Evolutionary conservation across 2,888 invertebrate genomes (phyloP).

Genomic region (Leptinotarsa haldemani): DNA sequence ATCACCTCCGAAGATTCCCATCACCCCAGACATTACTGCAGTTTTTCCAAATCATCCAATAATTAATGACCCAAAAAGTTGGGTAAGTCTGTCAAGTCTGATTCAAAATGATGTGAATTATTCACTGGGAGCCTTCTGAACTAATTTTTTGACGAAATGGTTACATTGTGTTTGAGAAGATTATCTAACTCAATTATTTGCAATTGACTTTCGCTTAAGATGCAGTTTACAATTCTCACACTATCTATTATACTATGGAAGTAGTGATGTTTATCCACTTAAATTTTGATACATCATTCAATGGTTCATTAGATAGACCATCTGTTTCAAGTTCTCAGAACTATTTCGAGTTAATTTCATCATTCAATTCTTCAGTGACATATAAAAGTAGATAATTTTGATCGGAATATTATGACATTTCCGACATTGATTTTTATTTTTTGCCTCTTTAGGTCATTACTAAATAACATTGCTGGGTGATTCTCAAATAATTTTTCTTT

Average conservation of each 20-base stretch:
- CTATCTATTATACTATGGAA: not conserved
- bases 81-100: slow-evolving; percentile 34
- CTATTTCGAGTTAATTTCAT: too few relatives aligned
- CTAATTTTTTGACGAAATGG: slow-evolving; percentile 26
- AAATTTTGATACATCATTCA: too few relatives aligned
- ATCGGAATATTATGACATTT: too few relatives aligned
- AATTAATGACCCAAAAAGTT: slow-evolving; percentile 25
- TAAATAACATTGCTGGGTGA: too few relatives aligned
- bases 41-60: slow-evolving; percentile 28
- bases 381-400: too few relatives aligned
- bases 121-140: slow-evolving; percentile 23
- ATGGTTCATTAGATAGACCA: too few relatives aligned
- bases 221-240: not conserved
- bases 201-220: not conserved
- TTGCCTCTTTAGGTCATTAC: too few relatives aligned
- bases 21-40: slow-evolving; percentile 13
- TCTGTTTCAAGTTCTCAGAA: too few relatives aligned
- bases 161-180: slow-evolving; percentile 24
- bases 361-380: too few relatives aligned
- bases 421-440: too few relatives aligned
- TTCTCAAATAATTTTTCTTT: too few relatives aligned
- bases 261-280: too few relatives aligned
- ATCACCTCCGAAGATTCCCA: slow-evolving; percentile 32
- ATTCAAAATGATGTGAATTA: slow-evolving; percentile 31
- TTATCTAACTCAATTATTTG: not conserved